Conservation (phyloP, 2,888 invertebrate genomes). For the Drosophila lutescens region DNA sequence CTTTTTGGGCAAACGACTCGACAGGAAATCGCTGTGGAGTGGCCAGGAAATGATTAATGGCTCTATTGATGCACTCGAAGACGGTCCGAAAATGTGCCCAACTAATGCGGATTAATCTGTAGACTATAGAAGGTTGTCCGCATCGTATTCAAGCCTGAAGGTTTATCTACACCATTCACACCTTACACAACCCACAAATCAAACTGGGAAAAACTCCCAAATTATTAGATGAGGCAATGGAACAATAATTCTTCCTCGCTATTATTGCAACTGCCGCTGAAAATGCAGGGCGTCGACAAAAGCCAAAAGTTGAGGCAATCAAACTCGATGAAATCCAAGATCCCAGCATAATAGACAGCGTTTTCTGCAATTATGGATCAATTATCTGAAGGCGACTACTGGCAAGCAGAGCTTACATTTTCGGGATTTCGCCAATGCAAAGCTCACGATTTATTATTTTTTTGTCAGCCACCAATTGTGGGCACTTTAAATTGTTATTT, state of each 20-base stretch:
- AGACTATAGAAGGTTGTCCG: constrained; percentile 30
- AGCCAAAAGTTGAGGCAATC: constrained; percentile 68
- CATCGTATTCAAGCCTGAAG: constrained; percentile 5
- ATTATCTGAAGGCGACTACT: constrained; percentile 61
- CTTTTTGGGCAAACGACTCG: constrained; percentile 39
- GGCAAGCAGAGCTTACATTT: constrained; percentile 45
- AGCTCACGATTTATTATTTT: constrained; percentile 71
- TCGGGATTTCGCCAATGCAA: constrained; percentile 47
- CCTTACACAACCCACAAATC: constrained; percentile 44
- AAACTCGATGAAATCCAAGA: constrained; percentile 37
- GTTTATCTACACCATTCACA: constrained; percentile 34
- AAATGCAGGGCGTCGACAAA: constrained; percentile 53
- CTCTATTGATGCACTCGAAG: constrained; percentile 47
- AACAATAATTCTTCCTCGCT: constrained; percentile 60
- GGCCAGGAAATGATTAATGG: constrained; percentile 68
- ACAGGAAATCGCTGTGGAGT: constrained; percentile 55
- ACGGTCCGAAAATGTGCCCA: constrained; percentile 15
- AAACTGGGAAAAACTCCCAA: constrained; percentile 46
- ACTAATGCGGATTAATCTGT: constrained; percentile 32
- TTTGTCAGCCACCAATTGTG: constrained; percentile 1
- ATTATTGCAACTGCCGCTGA: constrained; percentile 44
- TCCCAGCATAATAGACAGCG: constrained; percentile 29
- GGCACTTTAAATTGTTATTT: not conserved
- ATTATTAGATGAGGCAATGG: constrained; percentile 63
- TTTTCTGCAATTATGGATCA: constrained; percentile 69